Evolutionary conservation across 1,140 invertebrate genomes (phyloP).

Genomic region (Meloidogyne chitwoodi): DNA sequence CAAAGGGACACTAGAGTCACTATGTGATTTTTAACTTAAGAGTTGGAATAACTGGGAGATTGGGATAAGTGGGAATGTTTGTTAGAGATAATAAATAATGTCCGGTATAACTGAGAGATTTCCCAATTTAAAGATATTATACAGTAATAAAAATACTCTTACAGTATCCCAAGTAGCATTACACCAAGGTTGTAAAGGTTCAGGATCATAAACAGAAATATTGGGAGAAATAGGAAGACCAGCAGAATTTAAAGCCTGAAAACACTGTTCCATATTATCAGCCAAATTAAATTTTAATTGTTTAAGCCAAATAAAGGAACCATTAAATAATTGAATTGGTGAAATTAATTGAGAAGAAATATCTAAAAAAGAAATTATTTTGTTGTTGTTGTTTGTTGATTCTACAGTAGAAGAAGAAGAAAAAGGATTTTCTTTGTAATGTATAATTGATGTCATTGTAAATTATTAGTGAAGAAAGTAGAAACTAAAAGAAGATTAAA

Average conservation of each 20-base stretch:
- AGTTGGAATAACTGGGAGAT: not conserved
- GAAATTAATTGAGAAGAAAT: not conserved
- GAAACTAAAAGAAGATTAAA: no score
- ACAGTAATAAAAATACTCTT: not conserved
- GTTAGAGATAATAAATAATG: no score
- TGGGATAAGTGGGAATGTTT: no score
- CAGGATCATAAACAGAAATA: conserved; percentile 2
- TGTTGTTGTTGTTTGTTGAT: not conserved
- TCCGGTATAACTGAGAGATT: not conserved
- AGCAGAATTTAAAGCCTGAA: conserved; percentile 17
- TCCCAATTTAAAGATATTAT: not conserved
- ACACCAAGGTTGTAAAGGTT: conserved; percentile 63
- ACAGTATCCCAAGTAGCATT: conserved; percentile 69
- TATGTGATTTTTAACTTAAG: not conserved
- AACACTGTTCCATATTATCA: conserved; percentile 42
- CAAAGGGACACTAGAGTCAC: not conserved
- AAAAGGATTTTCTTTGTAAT: not conserved
- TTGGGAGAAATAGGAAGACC: conserved; percentile 4
- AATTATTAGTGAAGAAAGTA: no score
- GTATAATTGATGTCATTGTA: not conserved
- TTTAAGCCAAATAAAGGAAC: conserved; percentile 29
- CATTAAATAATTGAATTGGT: conserved; percentile 3
- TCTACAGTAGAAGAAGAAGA: not conserved
- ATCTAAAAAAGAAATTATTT: not conserved
- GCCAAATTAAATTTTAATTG: conserved; percentile 41